Base-by-base conservation (phyloP, 1,140 invertebrate genomes). In the Delia radicum region DNA sequence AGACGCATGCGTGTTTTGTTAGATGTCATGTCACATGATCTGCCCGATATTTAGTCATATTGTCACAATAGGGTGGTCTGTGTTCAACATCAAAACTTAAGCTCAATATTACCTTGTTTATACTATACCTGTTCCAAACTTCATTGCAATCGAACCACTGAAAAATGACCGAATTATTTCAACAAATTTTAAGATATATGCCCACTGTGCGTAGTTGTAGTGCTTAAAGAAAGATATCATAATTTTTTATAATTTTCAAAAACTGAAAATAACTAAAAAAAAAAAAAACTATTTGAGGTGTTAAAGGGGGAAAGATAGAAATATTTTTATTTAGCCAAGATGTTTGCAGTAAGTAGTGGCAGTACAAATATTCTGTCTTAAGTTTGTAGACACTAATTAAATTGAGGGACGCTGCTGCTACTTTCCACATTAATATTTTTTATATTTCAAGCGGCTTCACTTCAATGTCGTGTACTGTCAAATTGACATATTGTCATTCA, bases 401-500 rank as follows among this genome's bases (percentile, higher is more conserved):
- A 18, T 13, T 37, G 15, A 12, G 62, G 63, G 26, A n/a, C 18
- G 26, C 48, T 72, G 71, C 61, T 75, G 69, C 18, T 48, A 21
- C 2, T 28, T 27, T 18, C 55, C 7, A 1, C 26, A 28, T 65
- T n/a, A 4, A 3, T 26, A 27, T 5, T 15, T 65, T 28, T 24
- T n/a, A 24, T 42, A 15, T 24, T 2, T 48, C 7, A 61, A 29
- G 62, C 27, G 65, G 65, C 65, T 33, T 69, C 65, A 33, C 31
- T 69, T 69, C 65, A 69, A 69, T 69, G 31, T 31, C 18, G 33
- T 69, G 65, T 69, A 37, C 29, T 69, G 27, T 65, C 62, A 71
- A 76, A 76, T 74, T 76, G 75, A 76, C 75, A 73, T 74, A 76
- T 76, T 74, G 63, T 74, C 75, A 67, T 33, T 31, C 63, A 74